A percentile compares a stretch with the other conserved stretches of the same genome.
Evolutionary conservation across 2,888 invertebrate species (phyloP).

Genomic region (Epirrita christyi): DNA sequence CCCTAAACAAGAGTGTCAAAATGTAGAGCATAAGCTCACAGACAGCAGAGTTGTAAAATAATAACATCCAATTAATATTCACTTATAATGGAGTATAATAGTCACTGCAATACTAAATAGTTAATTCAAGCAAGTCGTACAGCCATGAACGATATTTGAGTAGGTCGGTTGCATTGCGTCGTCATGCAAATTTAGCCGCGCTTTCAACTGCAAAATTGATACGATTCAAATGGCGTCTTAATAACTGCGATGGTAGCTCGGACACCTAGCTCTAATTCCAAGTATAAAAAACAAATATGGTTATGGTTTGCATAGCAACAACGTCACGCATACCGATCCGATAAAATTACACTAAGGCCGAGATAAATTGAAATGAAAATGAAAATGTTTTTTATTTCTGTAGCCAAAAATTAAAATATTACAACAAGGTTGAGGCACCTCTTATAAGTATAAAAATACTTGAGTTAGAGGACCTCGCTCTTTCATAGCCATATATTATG

Average conservation of each 20-base stretch:
- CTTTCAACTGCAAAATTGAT: conserved; percentile 68
- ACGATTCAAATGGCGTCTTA: conserved; percentile 61
- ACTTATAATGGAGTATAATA: conserved; percentile 38
- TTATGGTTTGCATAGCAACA: conserved; percentile 18
- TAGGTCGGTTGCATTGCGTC: conserved; percentile 55
- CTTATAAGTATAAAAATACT: too few relatives aligned
- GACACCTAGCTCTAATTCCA: conserved; percentile 43
- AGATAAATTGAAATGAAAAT: too few relatives aligned
- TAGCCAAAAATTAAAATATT: too few relatives aligned
- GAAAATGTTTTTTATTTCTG: too few relatives aligned
- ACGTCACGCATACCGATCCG: conserved; percentile 14
- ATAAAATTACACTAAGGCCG: too few relatives aligned
- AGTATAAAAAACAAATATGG: conserved; percentile 38
- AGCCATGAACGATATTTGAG: conserved; percentile 41
- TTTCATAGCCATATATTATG: too few relatives aligned
- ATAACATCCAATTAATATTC: conserved; percentile 38
- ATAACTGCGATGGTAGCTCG: conserved; percentile 52
- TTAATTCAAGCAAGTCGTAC: conserved; percentile 50
- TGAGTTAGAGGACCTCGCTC: too few relatives aligned
- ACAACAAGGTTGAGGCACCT: too few relatives aligned
- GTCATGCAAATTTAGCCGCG: conserved; percentile 67
- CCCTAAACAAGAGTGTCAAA: neutral
- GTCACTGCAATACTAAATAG: conserved; percentile 43
- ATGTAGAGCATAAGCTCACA: conserved; percentile 10
- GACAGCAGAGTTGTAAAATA: conserved; percentile 9